Percentiles rank a stretch among this genome's conserved stretches.
Conservation (phyloP, 2,797 vertebrate species). For the Sebastes steindachneri region DNA sequence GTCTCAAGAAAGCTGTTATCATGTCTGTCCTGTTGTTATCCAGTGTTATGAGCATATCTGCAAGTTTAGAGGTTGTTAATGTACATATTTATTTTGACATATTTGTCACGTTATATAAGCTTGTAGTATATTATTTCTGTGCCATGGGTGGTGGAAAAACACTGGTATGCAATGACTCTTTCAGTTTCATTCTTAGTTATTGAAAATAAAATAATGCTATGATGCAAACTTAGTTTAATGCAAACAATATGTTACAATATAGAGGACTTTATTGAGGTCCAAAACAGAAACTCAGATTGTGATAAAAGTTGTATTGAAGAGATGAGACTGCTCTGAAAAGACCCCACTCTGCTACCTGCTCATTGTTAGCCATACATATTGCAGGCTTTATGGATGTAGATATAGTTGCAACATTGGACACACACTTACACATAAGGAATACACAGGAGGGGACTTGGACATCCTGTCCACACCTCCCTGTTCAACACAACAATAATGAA, state of each 20-base stretch:
- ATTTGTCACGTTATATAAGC: too few relatives aligned
- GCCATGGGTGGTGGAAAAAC: not conserved
- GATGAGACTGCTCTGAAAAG: not conserved
- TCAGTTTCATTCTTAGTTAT: not conserved
- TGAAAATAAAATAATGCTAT: too few relatives aligned
- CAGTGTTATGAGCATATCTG: too few relatives aligned
- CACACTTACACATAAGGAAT: conserved; percentile 14
- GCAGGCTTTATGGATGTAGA: not conserved
- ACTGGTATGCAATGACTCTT: not conserved
- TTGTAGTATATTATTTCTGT: not conserved
- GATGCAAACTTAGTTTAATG: not conserved
- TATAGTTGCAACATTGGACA: conserved; percentile 14
- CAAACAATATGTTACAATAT: not conserved
- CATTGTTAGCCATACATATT: not conserved
- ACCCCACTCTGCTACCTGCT: not conserved
- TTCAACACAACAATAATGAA: conserved; percentile 17
- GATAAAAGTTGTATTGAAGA: not conserved
- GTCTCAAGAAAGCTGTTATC: too few relatives aligned
- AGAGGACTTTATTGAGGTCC: not conserved
- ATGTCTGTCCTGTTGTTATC: too few relatives aligned
- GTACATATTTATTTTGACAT: too few relatives aligned
- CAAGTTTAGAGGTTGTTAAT: too few relatives aligned
- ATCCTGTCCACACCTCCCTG: conserved; percentile 66
- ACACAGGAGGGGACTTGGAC: conserved; percentile 49
- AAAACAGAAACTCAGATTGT: not conserved